Evolutionary conservation across 2,797 vertebrate species (phyloP).

Genomic region (Esox lucius): DNA sequence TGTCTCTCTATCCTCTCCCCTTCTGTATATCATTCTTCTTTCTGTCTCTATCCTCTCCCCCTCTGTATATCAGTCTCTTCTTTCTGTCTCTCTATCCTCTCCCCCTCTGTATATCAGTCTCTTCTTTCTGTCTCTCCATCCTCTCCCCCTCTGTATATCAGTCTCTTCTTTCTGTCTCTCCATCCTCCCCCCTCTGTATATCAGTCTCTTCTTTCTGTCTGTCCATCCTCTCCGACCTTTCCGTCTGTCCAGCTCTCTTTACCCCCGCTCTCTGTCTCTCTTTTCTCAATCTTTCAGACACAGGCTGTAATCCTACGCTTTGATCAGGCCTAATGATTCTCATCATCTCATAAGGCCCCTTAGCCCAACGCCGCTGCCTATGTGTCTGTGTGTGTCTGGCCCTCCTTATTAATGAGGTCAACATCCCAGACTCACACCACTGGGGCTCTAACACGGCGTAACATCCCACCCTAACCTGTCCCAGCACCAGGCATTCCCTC

Average conservation of each 20-base stretch:
- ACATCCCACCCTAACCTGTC: not conserved
- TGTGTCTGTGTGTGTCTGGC: constrained; percentile 4
- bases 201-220: constrained; percentile 18
- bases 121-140: too few relatives aligned
- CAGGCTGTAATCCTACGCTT: constrained; percentile 42
- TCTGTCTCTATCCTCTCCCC: constrained; percentile 2
- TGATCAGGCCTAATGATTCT: constrained; percentile 52
- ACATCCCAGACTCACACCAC: too few relatives aligned
- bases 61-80: too few relatives aligned
- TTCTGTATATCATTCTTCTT: too few relatives aligned
- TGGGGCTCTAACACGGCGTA: not conserved
- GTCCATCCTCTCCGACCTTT: constrained; percentile 1
- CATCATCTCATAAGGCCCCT: constrained; percentile 32
- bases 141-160: too few relatives aligned
- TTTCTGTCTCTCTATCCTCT: too few relatives aligned
- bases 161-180: too few relatives aligned
- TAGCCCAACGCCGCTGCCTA: constrained; percentile 10
- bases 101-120: too few relatives aligned
- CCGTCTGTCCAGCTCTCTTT: not conserved
- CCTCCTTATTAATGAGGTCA: not conserved
- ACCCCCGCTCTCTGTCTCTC: not conserved
- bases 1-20: constrained; percentile 13
- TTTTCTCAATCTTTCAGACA: constrained; percentile 19
- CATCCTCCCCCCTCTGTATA: too few relatives aligned
- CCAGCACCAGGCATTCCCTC: not conserved